phyloP scores from a whole-genome alignment of 2,888 invertebrate species.

The Sabatieria punctata region DNA sequence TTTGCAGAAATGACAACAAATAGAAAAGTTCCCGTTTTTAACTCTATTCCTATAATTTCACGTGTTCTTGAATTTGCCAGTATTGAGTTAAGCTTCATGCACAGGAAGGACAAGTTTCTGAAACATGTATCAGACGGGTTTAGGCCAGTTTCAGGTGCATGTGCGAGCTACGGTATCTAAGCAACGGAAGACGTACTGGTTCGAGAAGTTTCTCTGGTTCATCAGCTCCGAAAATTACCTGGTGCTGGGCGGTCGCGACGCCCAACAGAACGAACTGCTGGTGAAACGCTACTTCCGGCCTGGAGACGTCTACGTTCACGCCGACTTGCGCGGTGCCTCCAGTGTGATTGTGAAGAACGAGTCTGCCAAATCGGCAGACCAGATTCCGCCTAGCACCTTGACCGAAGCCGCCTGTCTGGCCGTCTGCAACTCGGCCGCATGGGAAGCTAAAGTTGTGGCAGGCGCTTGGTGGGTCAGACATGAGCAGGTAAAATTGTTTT shows the following conservation, averaged over 20 bases:
- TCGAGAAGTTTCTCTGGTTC: conserved; percentile 99
- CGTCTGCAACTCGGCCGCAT: conserved; percentile 85
- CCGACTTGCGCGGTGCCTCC: conserved; percentile 76
- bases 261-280: conserved; percentile 90
- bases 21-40: too few relatives aligned
- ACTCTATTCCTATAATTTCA: too few relatives aligned
- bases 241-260: conserved; percentile 74
- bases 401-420: conserved; percentile 93
- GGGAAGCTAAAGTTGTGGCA: conserved; percentile 91
- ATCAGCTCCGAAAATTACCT: conserved; percentile 75
- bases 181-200: conserved; percentile 87
- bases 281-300: conserved; percentile 54
- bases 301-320: conserved; percentile 73
- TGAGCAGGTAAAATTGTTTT: conserved; percentile 45
- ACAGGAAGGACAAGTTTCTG: too few relatives aligned
- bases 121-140: too few relatives aligned
- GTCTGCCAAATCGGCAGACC: conserved; percentile 5
- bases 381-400: conserved; percentile 77
- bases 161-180: conserved; percentile 72
- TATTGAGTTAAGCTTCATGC: too few relatives aligned
- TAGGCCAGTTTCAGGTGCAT: conserved; percentile 9
- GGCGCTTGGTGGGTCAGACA: conserved; percentile 94
- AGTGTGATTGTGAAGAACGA: conserved; percentile 49
- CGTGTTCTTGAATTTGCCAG: too few relatives aligned
- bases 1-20: too few relatives aligned